These are phyloP conservation scores for Petrocephalus sullivani DNA, from an alignment of 2,797 vertebrate genomes.

Conservation along the genomic window DNA sequence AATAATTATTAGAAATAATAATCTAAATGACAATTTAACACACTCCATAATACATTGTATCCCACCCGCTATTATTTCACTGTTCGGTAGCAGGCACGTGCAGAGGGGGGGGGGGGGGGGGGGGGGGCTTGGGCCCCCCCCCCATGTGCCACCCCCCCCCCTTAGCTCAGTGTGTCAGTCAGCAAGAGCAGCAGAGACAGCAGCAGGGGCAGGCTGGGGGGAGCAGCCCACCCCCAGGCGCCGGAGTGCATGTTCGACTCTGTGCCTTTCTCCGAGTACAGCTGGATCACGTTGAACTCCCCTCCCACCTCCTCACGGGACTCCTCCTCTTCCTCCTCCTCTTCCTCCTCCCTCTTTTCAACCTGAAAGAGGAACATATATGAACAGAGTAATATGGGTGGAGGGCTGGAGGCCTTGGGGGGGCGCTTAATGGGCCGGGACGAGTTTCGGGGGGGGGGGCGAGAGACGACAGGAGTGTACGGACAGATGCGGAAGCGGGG, in stretches of 20 bases:
- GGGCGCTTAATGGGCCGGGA: neutral
- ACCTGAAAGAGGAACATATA: conserved; percentile 44
- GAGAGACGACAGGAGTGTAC: conserved; percentile 17
- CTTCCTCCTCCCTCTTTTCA: conserved; percentile 56
- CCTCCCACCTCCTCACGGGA: conserved; percentile 37
- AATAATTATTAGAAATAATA: neutral
- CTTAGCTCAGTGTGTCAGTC: conserved; percentile 50
- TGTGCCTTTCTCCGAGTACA: conserved; percentile 62
- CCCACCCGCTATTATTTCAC: neutral
- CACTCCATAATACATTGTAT: too few relatives aligned
- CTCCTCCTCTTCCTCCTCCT: conserved; percentile 43
- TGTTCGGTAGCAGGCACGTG: neutral
- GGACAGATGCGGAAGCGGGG: neutral
- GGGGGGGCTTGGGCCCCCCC: too few relatives aligned
- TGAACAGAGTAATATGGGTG: neutral
- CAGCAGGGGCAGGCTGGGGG: conserved; percentile 34
- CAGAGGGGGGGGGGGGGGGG: too few relatives aligned
- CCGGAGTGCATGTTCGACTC: conserved; percentile 61
- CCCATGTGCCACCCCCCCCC: neutral
- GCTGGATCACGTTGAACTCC: conserved; percentile 60
- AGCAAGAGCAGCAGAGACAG: conserved; percentile 46
- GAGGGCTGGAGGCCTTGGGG: neutral
- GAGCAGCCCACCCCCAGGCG: conserved; percentile 28
- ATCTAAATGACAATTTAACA: neutral
- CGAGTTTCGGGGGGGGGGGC: neutral